Conservation (phyloP, 2,888 invertebrate genomes). For the Tachina grossa region DNA sequence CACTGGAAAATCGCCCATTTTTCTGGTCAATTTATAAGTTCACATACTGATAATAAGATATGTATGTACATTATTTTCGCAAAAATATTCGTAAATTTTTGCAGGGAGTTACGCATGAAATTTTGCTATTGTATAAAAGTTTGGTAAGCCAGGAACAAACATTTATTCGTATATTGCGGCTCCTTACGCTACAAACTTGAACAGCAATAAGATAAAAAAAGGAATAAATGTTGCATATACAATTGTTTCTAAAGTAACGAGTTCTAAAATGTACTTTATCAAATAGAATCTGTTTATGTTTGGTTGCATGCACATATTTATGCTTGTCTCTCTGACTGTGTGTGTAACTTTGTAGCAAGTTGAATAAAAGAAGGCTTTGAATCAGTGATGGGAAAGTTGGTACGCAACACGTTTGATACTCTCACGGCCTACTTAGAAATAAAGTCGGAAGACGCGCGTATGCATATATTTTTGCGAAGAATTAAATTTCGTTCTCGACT, state of each 20-base stretch:
- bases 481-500: too few species aligned
- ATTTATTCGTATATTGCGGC: not conserved
- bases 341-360: not conserved
- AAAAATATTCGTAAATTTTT: not conserved
- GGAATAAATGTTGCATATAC: constrained; percentile 47
- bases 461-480: too few species aligned
- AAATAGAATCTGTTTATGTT: not conserved
- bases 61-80: constrained; percentile 15
- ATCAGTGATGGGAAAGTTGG: too few species aligned
- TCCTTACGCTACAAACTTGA: not conserved
- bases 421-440: too few species aligned
- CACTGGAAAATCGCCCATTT: constrained; percentile 17
- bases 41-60: not conserved
- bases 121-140: constrained; percentile 23
- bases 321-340: not conserved
- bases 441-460: too few species aligned
- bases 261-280: constrained; percentile 30
- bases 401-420: too few species aligned
- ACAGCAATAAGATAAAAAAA: not conserved
- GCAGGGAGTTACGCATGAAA: constrained; percentile 36
- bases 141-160: not conserved
- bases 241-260: constrained; percentile 53
- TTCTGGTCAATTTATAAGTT: constrained; percentile 3
- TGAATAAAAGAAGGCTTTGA: constrained; percentile 1
- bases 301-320: not conserved